Evolutionary conservation across 2,113 vertebrate genomes (phyloP).

Genomic region (Melanerpes formicivorus): DNA sequence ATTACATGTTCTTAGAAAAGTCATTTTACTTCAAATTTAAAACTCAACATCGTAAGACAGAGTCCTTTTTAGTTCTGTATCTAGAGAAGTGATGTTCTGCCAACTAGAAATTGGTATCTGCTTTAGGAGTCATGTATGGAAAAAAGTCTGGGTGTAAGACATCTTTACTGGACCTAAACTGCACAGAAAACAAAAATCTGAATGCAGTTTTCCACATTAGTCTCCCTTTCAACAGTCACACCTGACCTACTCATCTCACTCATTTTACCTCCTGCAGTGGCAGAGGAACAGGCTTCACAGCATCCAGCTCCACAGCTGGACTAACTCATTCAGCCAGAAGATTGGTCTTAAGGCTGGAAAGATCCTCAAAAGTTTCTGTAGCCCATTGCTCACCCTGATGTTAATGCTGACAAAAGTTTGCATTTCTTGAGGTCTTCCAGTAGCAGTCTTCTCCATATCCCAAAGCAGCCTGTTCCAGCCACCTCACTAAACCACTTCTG

Average conservation of each 20-base stretch:
- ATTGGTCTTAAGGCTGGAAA: neutral
- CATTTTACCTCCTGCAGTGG: neutral
- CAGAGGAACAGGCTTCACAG: neutral
- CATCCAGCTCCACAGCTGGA: neutral
- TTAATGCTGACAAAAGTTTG: neutral
- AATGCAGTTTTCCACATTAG: neutral
- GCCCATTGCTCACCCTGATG: neutral
- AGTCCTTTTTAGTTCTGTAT: neutral
- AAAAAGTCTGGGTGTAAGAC: neutral
- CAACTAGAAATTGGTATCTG: neutral
- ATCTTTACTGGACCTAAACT: neutral
- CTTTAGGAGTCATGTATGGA: neutral
- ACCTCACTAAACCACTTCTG: neutral
- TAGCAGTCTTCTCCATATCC: neutral
- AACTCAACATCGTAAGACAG: neutral
- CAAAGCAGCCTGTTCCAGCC: neutral
- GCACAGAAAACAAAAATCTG: neutral
- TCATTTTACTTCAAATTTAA: neutral
- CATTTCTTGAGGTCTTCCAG: neutral
- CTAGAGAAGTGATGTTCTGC: neutral
- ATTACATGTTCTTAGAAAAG: neutral
- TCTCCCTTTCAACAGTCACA: neutral
- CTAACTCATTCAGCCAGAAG: neutral
- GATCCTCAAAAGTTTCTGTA: neutral
- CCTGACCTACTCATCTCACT: neutral